Evolutionary conservation across 2,113 vertebrate genomes (phyloP).

Genomic region (Cephalopterus ornatus): DNA sequence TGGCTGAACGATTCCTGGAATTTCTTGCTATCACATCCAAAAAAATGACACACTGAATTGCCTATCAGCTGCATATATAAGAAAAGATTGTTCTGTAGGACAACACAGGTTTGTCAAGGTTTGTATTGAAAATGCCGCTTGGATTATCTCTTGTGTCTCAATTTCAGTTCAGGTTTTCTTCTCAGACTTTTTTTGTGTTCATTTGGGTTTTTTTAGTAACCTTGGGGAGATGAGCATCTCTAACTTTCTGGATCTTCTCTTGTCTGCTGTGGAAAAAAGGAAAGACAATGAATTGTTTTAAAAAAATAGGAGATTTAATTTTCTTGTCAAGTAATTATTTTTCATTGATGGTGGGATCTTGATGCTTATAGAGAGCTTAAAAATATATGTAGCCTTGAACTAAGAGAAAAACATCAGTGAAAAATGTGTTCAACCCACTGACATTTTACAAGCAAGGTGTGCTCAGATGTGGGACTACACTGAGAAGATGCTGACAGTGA

Average conservation of each 20-base stretch:
- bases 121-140: not conserved
- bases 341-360: not conserved
- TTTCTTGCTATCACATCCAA: constrained; percentile 52
- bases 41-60: constrained; percentile 57
- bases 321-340: not conserved
- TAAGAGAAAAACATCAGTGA: not conserved
- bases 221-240: not conserved
- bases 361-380: not conserved
- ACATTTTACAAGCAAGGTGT: not conserved
- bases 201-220: not conserved
- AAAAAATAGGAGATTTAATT: not conserved
- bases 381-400: not conserved
- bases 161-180: not conserved
- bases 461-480: not conserved
- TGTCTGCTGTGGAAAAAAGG: not conserved
- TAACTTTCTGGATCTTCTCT: not conserved
- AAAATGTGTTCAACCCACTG: not conserved
- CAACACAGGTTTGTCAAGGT: not conserved
- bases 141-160: not conserved
- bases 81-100: constrained; percentile 10
- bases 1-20: constrained; percentile 61
- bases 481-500: not conserved
- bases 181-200: not conserved
- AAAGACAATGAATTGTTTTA: not conserved
- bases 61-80: not conserved